phyloP scores from a whole-genome alignment of 2,113 vertebrate genomes.

The Hemiprocne comata region DNA sequence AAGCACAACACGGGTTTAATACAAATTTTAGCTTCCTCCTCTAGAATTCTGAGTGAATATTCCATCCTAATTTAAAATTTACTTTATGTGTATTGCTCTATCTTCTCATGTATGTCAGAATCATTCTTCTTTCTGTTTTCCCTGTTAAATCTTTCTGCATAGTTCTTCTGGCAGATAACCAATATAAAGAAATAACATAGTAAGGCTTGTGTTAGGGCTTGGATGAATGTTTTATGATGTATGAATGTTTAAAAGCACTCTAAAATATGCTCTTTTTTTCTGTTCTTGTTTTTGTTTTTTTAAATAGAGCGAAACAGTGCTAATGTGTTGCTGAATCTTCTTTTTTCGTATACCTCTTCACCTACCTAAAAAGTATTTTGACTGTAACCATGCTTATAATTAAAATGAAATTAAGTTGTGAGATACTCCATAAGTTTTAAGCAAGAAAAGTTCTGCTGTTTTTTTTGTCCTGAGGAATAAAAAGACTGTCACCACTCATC shows the following conservation, averaged over 20 bases:
- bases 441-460: neutral
- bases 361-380: neutral
- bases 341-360: neutral
- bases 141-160: neutral
- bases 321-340: neutral
- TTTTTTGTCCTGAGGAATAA: neutral
- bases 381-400: neutral
- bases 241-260: neutral
- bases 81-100: neutral
- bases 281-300: neutral
- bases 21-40: neutral
- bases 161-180: neutral
- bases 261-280: accelerated
- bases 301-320: neutral
- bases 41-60: neutral
- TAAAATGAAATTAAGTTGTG: neutral
- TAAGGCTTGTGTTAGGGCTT: neutral
- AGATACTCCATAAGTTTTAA: neutral
- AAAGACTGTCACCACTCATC: neutral
- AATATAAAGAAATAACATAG: neutral
- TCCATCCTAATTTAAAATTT: neutral
- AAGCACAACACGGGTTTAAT: neutral
- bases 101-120: neutral
- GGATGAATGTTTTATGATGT: neutral
- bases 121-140: neutral